phyloP scores from a whole-genome alignment of 2,888 invertebrate species.

The Phlogophora meticulosa region DNA sequence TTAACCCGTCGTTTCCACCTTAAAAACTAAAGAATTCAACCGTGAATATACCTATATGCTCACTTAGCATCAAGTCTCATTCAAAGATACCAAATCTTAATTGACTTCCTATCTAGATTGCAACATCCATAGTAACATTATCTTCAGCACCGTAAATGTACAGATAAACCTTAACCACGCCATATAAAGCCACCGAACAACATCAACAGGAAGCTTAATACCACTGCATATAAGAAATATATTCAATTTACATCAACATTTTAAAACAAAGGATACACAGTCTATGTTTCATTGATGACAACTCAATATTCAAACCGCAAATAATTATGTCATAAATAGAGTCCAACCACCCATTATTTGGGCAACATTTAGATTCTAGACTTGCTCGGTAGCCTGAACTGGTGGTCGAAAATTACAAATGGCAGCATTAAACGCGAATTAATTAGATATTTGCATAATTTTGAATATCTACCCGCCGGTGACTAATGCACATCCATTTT shows the following conservation, averaged over 20 bases:
- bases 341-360: slow-evolving; percentile 48
- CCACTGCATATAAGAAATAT: slow-evolving; percentile 39
- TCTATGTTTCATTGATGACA: slow-evolving; percentile 48
- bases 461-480: slow-evolving; percentile 45
- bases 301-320: slow-evolving; percentile 58
- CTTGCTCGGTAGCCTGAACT: slow-evolving; percentile 54
- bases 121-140: slow-evolving; percentile 14
- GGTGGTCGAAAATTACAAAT: slow-evolving; percentile 55
- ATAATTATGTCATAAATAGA: slow-evolving; percentile 56
- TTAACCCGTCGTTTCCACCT: no score
- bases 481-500: slow-evolving; percentile 39
- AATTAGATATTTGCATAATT: slow-evolving; percentile 64
- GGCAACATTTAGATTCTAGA: slow-evolving; percentile 62
- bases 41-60: background rate
- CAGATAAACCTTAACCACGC: slow-evolving; percentile 43
- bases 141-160: slow-evolving; percentile 31
- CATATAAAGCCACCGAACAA: slow-evolving; percentile 32
- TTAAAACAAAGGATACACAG: slow-evolving; percentile 52
- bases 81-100: slow-evolving; percentile 5
- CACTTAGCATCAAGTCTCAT: background rate
- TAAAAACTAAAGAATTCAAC: no score
- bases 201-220: slow-evolving; percentile 47
- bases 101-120: slow-evolving; percentile 32
- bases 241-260: slow-evolving; percentile 48
- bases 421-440: slow-evolving; percentile 53